Evolutionary conservation across 2,888 invertebrate genomes (phyloP), one percentile per base, ranked within the genome.

Genomic region (Serrognathus titanus): DNA sequence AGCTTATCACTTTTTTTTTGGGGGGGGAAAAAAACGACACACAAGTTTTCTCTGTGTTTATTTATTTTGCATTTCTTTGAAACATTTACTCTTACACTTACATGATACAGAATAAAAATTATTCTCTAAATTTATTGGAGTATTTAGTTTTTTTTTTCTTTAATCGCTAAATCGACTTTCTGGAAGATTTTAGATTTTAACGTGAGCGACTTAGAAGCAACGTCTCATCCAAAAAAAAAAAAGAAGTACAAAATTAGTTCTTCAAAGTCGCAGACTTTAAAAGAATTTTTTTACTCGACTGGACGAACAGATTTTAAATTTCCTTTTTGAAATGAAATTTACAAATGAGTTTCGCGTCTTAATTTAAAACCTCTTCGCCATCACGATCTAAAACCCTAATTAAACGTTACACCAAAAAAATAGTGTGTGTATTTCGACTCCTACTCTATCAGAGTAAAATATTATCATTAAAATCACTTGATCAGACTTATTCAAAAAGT

Each of bases 31-130:
- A 16, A 16, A 16, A 16, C 13, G 1, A 31, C 24, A 7, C 4
- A 31, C 24, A 31, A 16, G 16, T 3, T 31, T 31, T 31, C 20
- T 20, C 24, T 31, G 24, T 7, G 6, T 3, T 31, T 31, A 31
- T 31, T 31, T 7, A 31, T 31, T 31, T 43, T 43, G 13, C 10
- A 13, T 43, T 43, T 43, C 20, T 16, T 43, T 43, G 43, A 50
- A 55, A 55, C 55, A 55, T 50, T 49, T 48, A 55, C 50, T 36
- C 38, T 50, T 55, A 55, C 55, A 55, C 46, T 45, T 49, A 55
- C 49, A 35, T 41, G 47, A 49, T 45, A 55, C 49, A 45, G 55
- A 55, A 50, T 45, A 50, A 55, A 55, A 55, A 55, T 43, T 50
- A 55, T 31, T 53, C 37, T 45, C 24, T 31, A 31, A 31, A 43